Evolutionary conservation across 1,140 invertebrate genomes (phyloP), one percentile per base, ranked within the genome.

Genomic region (silkworm (Bombyx mori)): DNA sequence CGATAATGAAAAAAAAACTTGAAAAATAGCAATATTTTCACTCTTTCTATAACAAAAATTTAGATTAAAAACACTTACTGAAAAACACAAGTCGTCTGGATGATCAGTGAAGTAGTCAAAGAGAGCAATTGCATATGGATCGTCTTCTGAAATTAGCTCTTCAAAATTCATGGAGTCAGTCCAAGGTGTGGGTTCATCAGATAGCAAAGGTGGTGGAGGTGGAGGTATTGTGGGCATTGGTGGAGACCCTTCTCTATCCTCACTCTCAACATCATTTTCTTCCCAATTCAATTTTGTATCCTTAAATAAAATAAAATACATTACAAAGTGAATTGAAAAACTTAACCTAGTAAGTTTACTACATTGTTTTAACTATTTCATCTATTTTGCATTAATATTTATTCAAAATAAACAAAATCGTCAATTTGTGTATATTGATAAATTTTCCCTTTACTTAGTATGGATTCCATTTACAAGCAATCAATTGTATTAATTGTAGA

Each of bases 151-250:
- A 12, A 48, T 47, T 8, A 10, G 26, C 10, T 8, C 54, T 7
- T 48, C 57, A 57, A 52, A 43, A 46, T 61, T 56, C 5, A 53
- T 8, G 1, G 26, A 22, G 7, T 65, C 63, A 3, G 74, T 86
- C 80, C 74, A 89, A 10, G 54, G 66, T 69, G 44, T 82, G 69
- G 42, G 69, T 26, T 78, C 65, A 68, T 86, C 77, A 62, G 88
- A 72, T 42, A 90, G 85, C 44, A 88, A 73, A 0, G 93, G 92
- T 7, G 92, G 92, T 10, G 93, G 91, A 6, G 94, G 94, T 1
- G 94, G 92, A 7, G 93, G 93, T 55, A 92, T 89, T 12, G 89
- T 90, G 6, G 94, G 94, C 94, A 95, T 95, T 0, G 94, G 94
- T 0, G 92, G 93, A 6, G 93, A 94, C 2, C 73, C 65, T 57